Evolutionary conservation across 2,113 vertebrate genomes (phyloP), one percentile per base, ranked within the genome.

Genomic region (Megaceryle maxima): DNA sequence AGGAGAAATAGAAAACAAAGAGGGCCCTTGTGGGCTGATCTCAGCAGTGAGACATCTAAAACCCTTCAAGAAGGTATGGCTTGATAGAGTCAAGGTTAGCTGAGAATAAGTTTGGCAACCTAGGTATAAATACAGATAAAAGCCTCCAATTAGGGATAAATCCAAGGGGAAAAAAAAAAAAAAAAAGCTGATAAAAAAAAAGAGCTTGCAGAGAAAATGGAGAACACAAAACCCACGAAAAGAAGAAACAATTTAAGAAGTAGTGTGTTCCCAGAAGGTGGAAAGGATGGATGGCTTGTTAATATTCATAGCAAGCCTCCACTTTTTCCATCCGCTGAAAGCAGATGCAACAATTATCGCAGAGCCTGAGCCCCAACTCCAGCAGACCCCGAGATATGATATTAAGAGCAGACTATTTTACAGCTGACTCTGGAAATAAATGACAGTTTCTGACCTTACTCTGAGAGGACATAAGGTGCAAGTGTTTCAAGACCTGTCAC

Each of bases 301-400:
- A 97, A 96, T 95, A 96, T 96, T 96, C 96, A 96, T 62, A 39
- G 89, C 94, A 91, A 96, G 89, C 83, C 94, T 96, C 89, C 94
- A 82, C 89, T 91, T 68, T 8, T 64, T n/a, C 82, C 81, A 88
- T 92, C 89, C 39, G 89, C 93, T 96, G 93, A 96, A 96, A 96
- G 94, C 93, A 89, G 94, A 96, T 76, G 95, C 95, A 92, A 97
- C 93, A 95, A 96, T 95, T 96, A 95, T 51, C 13, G 10, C 88
- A 22, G 83, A 96, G 77, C 91, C 87, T 6, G 31, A 87, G 96
- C 84, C 94, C 94, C 91, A 95, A 91, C 93, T 96, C 91, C 77
- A 79, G 88, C 91, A 94, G 93, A 96, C 93, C 95, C 81, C 13
- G 3, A 89, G 91, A 92, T 51, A 69, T 13, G 74, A 94, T 81